A percentile compares a stretch with the other conserved stretches of the same genome.
phyloP scores from a whole-genome alignment of 1,140 invertebrate species.

The Drosophila arizonae region DNA sequence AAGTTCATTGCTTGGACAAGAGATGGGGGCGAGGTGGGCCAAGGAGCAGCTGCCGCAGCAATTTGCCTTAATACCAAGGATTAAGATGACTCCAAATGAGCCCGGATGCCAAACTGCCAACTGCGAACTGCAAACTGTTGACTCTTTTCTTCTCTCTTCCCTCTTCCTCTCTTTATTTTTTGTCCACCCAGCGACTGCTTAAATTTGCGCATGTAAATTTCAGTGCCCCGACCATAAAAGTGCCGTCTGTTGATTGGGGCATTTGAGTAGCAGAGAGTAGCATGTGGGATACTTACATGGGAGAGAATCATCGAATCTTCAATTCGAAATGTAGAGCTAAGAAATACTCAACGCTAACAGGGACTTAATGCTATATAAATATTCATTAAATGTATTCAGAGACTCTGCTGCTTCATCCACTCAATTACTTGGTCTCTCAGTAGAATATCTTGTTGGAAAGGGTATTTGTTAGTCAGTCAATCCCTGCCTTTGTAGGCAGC shows the following conservation, averaged over 20 bases:
- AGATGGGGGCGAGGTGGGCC: background rate
- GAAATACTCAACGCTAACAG: too few relatives aligned
- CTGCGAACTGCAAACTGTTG: constrained; percentile 73
- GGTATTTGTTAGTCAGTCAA: background rate
- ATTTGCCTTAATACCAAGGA: constrained; percentile 78
- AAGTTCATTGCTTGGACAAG: constrained; percentile 23
- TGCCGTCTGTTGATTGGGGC: constrained; percentile 20
- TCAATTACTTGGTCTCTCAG: too few relatives aligned
- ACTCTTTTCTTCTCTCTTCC: constrained; percentile 54
- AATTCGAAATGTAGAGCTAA: background rate
- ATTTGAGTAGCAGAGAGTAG: constrained; percentile 15
- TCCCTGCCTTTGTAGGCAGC: constrained; percentile 25
- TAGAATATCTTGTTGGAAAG: background rate
- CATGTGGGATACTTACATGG: background rate
- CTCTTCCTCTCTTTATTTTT: constrained; percentile 6
- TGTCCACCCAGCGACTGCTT: constrained; percentile 48
- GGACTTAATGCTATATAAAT: too few relatives aligned
- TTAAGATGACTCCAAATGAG: constrained; percentile 52
- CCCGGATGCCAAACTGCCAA: constrained; percentile 61
- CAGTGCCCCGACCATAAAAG: constrained; percentile 24
- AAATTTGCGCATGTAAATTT: constrained; percentile 76
- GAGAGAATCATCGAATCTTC: background rate
- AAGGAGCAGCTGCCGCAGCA: constrained; percentile 43
- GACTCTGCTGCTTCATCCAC: too few relatives aligned
- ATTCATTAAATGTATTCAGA: too few relatives aligned